These are phyloP conservation scores for Sparidentex hasta DNA, from an alignment of 2,797 vertebrate genomes.

Conservation along the genomic window DNA sequence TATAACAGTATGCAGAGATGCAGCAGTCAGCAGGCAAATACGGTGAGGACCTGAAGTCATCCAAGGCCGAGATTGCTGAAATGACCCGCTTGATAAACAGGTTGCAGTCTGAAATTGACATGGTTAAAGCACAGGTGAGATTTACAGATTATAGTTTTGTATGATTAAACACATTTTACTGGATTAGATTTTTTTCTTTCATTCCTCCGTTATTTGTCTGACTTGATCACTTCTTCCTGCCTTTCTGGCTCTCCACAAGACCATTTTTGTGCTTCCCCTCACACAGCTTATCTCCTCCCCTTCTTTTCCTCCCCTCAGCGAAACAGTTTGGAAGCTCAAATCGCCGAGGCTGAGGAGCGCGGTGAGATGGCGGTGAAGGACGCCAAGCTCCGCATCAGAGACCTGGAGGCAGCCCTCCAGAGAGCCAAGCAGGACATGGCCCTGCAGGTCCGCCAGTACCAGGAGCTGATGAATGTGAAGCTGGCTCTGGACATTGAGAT, in stretches of 20 bases:
- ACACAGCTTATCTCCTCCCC: background rate
- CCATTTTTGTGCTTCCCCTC: background rate
- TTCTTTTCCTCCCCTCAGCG: slow-evolving; percentile 55
- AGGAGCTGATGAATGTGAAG: slow-evolving; percentile 94
- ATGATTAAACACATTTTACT: background rate
- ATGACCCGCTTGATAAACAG: slow-evolving; percentile 84
- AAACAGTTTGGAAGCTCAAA: slow-evolving; percentile 74
- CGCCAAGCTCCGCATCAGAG: slow-evolving; percentile 85
- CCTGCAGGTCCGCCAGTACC: slow-evolving; percentile 90
- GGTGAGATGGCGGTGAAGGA: slow-evolving; percentile 85
- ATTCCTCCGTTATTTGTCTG: background rate
- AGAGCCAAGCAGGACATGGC: slow-evolving; percentile 94
- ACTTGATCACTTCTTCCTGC: background rate
- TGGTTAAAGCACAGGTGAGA: slow-evolving; percentile 84
- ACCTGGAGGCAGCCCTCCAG: slow-evolving; percentile 90
- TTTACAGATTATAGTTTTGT: background rate
- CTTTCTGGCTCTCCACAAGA: too few relatives aligned
- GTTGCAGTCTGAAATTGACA: slow-evolving; percentile 86
- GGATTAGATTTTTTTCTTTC: background rate
- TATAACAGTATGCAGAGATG: slow-evolving; percentile 85
- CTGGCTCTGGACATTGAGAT: slow-evolving; percentile 96
- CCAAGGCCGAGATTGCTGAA: slow-evolving; percentile 84
- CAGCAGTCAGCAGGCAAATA: slow-evolving; percentile 79
- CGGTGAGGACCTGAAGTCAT: slow-evolving; percentile 80
- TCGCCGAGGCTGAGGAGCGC: slow-evolving; percentile 78